Evolutionary conservation across 1,140 invertebrate species (phyloP).

Genomic region (Pogonognathellus flavescens): DNA sequence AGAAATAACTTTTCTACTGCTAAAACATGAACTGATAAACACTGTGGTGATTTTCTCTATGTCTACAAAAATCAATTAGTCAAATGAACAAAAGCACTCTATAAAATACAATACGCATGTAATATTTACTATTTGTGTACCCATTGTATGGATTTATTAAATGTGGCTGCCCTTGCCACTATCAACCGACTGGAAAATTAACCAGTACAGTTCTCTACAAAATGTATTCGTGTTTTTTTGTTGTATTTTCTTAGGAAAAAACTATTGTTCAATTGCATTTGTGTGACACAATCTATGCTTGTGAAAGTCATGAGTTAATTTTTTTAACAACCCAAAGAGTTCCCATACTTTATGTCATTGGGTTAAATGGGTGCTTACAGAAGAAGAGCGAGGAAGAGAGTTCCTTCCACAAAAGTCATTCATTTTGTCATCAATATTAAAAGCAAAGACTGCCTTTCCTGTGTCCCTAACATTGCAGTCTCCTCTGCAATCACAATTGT

Average conservation of each 20-base stretch:
- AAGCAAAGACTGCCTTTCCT: neutral
- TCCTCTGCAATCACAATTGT: slow-evolving; percentile 19
- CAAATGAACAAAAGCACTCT: slow-evolving; percentile 32
- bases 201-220: slow-evolving; percentile 18
- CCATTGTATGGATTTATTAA: slow-evolving; percentile 30
- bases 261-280: slow-evolving; percentile 10
- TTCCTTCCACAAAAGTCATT: slow-evolving; percentile 39
- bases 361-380: neutral
- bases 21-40: slow-evolving; percentile 42
- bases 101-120: slow-evolving; percentile 14
- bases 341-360: neutral
- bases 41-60: slow-evolving; percentile 23
- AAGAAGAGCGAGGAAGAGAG: slow-evolving; percentile 48
- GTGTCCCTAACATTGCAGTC: slow-evolving; percentile 12
- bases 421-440: slow-evolving; percentile 30
- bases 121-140: slow-evolving; percentile 37
- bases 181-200: slow-evolving; percentile 29
- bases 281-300: neutral
- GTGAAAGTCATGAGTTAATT: slow-evolving; percentile 14
- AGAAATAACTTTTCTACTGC: neutral
- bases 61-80: slow-evolving; percentile 37
- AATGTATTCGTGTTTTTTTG: slow-evolving; percentile 17
- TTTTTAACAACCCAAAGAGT: slow-evolving; percentile 7
- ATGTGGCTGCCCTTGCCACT: slow-evolving; percentile 15
- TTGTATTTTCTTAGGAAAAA: slow-evolving; percentile 33